phyloP scores from a whole-genome alignment of 2,888 invertebrate species.

The Cyclophora albipunctata region DNA sequence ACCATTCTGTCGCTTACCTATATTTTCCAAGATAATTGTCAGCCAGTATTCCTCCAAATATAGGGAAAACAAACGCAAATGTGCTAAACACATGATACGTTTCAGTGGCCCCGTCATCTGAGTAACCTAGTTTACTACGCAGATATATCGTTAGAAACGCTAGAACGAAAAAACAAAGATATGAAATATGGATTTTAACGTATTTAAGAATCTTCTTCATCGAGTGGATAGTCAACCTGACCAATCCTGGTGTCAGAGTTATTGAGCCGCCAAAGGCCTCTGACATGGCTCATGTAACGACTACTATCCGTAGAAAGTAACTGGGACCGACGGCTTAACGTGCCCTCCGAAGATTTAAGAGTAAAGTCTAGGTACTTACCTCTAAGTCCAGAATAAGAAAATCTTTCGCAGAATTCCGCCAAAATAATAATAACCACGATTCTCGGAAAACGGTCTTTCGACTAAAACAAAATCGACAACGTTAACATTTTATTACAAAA shows the following conservation, averaged over 20 bases:
- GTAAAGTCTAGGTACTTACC: conserved; percentile 70
- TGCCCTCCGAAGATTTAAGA: too few relatives aligned
- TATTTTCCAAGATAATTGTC: conserved; percentile 88
- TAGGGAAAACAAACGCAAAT: conserved; percentile 84
- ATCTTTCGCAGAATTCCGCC: conserved; percentile 97
- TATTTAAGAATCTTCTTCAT: too few relatives aligned
- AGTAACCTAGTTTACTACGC: conserved; percentile 77
- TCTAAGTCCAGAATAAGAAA: conserved; percentile 95
- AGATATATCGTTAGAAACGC: conserved; percentile 86
- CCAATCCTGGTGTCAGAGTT: too few relatives aligned
- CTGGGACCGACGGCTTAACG: too few relatives aligned
- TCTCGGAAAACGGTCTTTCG: conserved; percentile 78
- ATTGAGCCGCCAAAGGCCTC: too few relatives aligned
- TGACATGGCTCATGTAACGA: too few relatives aligned
- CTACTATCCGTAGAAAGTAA: too few relatives aligned
- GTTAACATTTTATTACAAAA: not conserved
- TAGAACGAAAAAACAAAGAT: conserved; percentile 39
- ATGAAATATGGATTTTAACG: not conserved
- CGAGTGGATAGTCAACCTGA: too few relatives aligned
- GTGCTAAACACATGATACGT: conserved; percentile 84
- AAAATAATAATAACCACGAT: conserved; percentile 92
- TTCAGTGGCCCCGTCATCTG: conserved; percentile 79
- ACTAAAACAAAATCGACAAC: conserved; percentile 27
- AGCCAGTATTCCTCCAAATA: conserved; percentile 86
- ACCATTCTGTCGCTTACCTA: conserved; percentile 50